phyloP scores from a whole-genome alignment of 2,113 vertebrate genomes.

The Eclectus roratus region DNA sequence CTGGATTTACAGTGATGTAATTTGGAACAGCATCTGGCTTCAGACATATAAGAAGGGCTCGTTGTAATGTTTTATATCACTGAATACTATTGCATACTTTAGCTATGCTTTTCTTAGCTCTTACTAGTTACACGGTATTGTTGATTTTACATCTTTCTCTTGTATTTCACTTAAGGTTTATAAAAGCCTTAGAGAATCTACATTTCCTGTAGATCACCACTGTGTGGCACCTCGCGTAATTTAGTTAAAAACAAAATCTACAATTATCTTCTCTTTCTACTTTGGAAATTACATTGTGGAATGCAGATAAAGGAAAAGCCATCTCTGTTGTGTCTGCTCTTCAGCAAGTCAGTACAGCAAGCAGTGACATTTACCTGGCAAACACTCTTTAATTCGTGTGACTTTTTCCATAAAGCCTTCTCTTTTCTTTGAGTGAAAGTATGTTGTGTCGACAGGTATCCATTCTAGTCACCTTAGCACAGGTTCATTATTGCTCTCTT shows the following conservation, averaged over 20 bases:
- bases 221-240: not conserved
- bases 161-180: not conserved
- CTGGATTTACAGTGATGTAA: slow-evolving; percentile 62
- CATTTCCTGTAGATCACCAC: not conserved
- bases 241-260: not conserved
- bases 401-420: not conserved
- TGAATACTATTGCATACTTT: slow-evolving; percentile 15
- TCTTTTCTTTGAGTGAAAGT: not conserved
- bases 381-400: not conserved
- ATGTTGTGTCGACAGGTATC: not conserved
- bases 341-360: not conserved
- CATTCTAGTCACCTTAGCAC: not conserved
- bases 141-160: not conserved
- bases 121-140: not conserved
- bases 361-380: not conserved
- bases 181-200: not conserved
- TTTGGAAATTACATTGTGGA: not conserved
- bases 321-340: not conserved
- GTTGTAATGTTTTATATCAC: slow-evolving; percentile 34
- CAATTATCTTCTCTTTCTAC: not conserved
- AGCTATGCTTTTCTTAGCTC: not conserved
- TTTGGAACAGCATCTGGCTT: slow-evolving; percentile 51
- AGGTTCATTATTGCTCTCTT: not conserved
- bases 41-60: not conserved
- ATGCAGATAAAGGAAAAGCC: not conserved